phyloP scores from a whole-genome alignment of 37 sponge, comb jelly and placozoan genomes.

The Haliclona indistincta region DNA sequence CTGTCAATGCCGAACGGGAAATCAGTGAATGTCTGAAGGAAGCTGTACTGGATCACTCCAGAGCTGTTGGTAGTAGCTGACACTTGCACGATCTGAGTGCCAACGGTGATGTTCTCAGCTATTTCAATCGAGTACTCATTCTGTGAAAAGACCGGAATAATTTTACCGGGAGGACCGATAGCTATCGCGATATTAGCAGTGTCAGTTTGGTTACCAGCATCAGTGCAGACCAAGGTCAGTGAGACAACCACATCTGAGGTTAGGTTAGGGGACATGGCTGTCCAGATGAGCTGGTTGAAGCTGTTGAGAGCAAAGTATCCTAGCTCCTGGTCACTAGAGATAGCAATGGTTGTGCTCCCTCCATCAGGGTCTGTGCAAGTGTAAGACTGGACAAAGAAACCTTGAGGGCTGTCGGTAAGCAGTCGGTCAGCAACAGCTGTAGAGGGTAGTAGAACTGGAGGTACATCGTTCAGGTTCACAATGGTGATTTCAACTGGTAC shows the following conservation, averaged over 20 bases:
- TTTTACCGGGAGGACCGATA: not conserved
- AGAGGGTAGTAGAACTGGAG: constrained; percentile 44
- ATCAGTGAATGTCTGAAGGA: constrained; percentile 28
- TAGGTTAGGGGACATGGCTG: not conserved
- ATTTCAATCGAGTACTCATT: constrained; percentile 23
- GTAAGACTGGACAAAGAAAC: constrained; percentile 38
- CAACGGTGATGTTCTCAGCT: constrained; percentile 18
- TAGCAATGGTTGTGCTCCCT: constrained; percentile 21
- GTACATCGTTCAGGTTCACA: constrained; percentile 45
- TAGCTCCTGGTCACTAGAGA: constrained; percentile 23
- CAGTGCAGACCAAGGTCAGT: constrained; percentile 31
- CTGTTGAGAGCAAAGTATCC: constrained; percentile 36
- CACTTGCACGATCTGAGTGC: constrained; percentile 12
- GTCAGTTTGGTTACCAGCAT: constrained; percentile 3
- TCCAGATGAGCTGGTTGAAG: constrained; percentile 41
- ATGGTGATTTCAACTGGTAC: constrained; percentile 31
- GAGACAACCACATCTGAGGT: constrained; percentile 16
- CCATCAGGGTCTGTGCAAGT: constrained; percentile 53
- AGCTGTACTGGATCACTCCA: not conserved
- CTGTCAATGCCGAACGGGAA: constrained; percentile 27
- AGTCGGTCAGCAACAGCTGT: constrained; percentile 10
- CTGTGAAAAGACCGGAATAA: constrained; percentile 13
- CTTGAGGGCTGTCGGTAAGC: constrained; percentile 8
- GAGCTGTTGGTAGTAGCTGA: not conserved
- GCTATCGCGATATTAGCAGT: constrained; percentile 14